Evolutionary conservation across 2,113 vertebrate species (phyloP).

Genomic region (Pomatostomus ruficeps): DNA sequence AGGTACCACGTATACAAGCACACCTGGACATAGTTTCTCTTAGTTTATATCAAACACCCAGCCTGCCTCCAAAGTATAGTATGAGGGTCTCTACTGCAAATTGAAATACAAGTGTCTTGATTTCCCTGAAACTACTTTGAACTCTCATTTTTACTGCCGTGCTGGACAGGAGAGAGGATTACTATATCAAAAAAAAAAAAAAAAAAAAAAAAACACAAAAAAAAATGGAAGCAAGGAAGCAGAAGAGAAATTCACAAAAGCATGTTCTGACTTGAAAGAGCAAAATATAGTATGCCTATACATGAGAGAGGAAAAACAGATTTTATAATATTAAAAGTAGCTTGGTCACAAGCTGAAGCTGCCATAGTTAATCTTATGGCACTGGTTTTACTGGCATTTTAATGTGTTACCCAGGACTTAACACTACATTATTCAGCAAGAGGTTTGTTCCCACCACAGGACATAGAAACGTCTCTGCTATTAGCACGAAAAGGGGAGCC

Average conservation of each 20-base stretch:
- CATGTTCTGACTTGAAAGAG: background rate
- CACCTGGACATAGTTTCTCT: background rate
- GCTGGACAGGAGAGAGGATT: background rate
- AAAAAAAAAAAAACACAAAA: background rate
- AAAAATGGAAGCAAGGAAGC: background rate
- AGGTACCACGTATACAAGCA: background rate
- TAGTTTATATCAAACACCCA: background rate
- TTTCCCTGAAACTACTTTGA: background rate
- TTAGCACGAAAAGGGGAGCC: slow-evolving; percentile 8
- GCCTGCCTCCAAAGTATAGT: background rate
- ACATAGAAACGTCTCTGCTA: background rate
- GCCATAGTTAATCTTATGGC: background rate
- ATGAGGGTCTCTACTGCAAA: background rate
- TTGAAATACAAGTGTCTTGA: background rate
- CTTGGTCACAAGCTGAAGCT: background rate
- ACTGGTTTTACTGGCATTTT: slow-evolving; percentile 27
- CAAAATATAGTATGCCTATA: background rate
- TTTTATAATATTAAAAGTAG: slow-evolving; percentile 6
- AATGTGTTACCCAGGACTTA: slow-evolving; percentile 13
- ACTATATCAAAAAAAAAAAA: background rate
- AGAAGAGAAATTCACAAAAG: background rate
- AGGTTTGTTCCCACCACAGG: background rate
- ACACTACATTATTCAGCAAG: slow-evolving; percentile 17
- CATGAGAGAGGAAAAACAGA: background rate
- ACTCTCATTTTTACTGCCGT: background rate